Conservation (phyloP, 2,797 vertebrate species). For the Cossypha caffra region DNA sequence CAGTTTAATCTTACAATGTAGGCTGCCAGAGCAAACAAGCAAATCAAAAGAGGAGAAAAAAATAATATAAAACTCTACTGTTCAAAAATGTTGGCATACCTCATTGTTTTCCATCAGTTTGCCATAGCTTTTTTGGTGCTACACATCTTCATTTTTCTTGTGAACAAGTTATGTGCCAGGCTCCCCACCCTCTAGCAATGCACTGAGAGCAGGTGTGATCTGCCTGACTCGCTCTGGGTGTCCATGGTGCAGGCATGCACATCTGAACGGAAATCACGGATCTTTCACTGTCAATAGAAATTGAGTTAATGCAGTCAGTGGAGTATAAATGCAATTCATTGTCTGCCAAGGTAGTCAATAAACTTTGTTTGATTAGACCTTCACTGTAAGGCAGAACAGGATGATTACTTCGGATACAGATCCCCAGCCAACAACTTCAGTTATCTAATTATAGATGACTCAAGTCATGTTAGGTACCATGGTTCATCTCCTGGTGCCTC, state of each 20-base stretch:
- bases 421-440: not conserved
- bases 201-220: not conserved
- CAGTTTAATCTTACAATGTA: not conserved
- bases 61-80: not conserved
- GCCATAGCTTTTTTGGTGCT: not conserved
- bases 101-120: not conserved
- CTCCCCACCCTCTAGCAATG: not conserved
- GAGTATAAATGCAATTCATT: not conserved
- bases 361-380: not conserved
- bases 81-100: not conserved
- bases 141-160: not conserved
- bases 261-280: not conserved
- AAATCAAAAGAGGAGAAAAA: not conserved
- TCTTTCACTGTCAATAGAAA: not conserved
- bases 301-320: not conserved
- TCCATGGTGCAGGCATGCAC: not conserved
- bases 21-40: not conserved
- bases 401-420: not conserved
- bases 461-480: not conserved
- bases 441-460: not conserved
- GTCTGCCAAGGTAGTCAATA: not conserved
- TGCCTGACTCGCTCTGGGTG: not conserved
- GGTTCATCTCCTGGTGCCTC: not conserved
- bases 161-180: rapidly evolving
- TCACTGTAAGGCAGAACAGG: not conserved